Conservation (phyloP, 2,113 vertebrate genomes). For the Isichthys henryi region DNA sequence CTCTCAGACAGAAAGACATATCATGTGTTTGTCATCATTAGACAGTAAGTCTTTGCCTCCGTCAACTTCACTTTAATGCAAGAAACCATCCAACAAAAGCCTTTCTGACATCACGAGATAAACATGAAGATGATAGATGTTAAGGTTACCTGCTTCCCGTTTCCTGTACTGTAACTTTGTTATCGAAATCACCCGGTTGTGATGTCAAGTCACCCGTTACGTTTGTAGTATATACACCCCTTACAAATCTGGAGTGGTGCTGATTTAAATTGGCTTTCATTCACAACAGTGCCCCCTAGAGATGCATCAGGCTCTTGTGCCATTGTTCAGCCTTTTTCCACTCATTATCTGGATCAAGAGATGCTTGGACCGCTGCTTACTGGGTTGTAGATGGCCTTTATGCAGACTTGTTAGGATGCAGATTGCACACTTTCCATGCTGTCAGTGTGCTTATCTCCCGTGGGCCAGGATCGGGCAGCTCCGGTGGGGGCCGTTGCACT, state of each 20-base stretch:
- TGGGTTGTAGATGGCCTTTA: not conserved
- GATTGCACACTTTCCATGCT: not conserved
- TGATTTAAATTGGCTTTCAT: not conserved
- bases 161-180: not conserved
- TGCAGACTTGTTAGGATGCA: not conserved
- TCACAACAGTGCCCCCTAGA: not conserved
- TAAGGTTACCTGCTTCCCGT: not conserved
- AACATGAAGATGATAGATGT: not conserved
- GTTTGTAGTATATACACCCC: not conserved
- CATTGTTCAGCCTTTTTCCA: not conserved
- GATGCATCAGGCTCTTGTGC: not conserved
- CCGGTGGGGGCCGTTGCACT: slow-evolving; percentile 79
- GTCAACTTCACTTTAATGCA: not conserved
- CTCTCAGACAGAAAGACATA: not conserved
- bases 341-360: not conserved
- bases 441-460: not conserved
- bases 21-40: not conserved
- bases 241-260: not conserved
- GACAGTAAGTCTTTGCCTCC: not conserved
- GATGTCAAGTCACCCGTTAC: not conserved
- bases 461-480: slow-evolving; percentile 35
- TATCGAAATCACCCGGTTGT: not conserved
- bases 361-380: not conserved
- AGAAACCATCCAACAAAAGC: not conserved
- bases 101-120: not conserved